A percentile compares a stretch with the other conserved stretches of the same genome.
These are phyloP conservation scores for Vanessa cardui DNA, from an alignment of 2,888 invertebrate species.

Conservation along the genomic window DNA sequence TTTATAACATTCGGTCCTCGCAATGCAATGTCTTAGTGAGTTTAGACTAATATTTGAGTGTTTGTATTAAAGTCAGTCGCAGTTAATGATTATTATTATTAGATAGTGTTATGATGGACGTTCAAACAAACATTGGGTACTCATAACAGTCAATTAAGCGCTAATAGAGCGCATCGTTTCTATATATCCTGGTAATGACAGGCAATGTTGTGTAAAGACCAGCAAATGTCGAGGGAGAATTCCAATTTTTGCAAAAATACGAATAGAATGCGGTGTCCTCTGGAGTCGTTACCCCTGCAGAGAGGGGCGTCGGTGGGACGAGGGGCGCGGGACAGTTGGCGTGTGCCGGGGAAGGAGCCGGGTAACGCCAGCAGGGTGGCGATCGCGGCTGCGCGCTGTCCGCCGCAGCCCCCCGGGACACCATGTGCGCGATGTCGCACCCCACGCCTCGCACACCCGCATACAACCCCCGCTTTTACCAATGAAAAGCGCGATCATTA, in stretches of 20 bases:
- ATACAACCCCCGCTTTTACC: slow-evolving; percentile 44
- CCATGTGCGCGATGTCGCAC: slow-evolving; percentile 56
- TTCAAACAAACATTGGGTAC: slow-evolving; percentile 27
- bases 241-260: slow-evolving; percentile 77
- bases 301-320: slow-evolving; percentile 52
- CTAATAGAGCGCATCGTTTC: slow-evolving; percentile 14
- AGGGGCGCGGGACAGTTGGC: slow-evolving; percentile 18
- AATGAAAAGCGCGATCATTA: slow-evolving; percentile 64
- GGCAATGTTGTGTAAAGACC: slow-evolving; percentile 42
- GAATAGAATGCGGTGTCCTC: slow-evolving; percentile 67
- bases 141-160: slow-evolving; percentile 22
- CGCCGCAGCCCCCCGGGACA: slow-evolving; percentile 56
- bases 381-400: slow-evolving; percentile 62
- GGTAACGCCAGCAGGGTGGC: slow-evolving; percentile 50
- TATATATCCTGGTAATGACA: slow-evolving; percentile 36
- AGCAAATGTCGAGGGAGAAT: slow-evolving; percentile 59
- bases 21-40: not conserved
- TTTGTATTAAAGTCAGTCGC: not conserved
- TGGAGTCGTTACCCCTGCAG: slow-evolving; percentile 55
- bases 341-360: slow-evolving; percentile 41
- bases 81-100: slow-evolving; percentile 9
- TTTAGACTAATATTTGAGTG: not conserved
- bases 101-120: slow-evolving; percentile 31
- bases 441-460: slow-evolving; percentile 46
- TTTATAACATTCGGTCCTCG: not conserved